Evolutionary conservation across 1,140 invertebrate genomes (phyloP), one percentile per base, ranked within the genome.

Genomic region (Heliconius hewitsoni): DNA sequence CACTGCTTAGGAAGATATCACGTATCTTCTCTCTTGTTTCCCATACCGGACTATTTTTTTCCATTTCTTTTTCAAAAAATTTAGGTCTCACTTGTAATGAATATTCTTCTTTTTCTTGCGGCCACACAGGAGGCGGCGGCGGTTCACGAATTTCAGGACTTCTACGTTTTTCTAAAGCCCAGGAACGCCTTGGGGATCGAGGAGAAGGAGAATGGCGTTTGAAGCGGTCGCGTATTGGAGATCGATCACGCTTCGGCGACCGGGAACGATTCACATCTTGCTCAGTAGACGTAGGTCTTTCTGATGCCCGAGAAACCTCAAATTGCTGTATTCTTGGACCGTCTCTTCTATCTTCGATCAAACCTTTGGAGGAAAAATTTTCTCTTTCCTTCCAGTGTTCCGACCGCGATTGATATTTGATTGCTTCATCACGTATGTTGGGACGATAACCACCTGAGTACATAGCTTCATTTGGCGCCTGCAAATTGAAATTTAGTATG

Each of bases 401-500:
- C 27, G 78, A 73, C 37, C 81, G 79, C 18, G 70, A 73, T 66
- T 79, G 82, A 76, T 90, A 91, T 79, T 84, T 83, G 27, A 30
- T 66, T 73, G 78, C 84, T 78, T 86, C 88, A 23, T 88, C 90
- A 73, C 80, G 83, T 57, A 80, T 66, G 74, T 85, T 87, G 39
- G 85, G 84, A 72, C 86, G 88, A 79, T 87, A 93, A 80, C 88
- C 91, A 88, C 87, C 89, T 87, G 91, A 88, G 88, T 91, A 94
- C 82, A 90, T 89, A 89, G 89, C 87, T 90, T 90, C 88, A 81
- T 88, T 91, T 85, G 88, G 78, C 74, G 87, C 91, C 93, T 94
- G 93, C 83, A 94, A 94, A 94, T 92, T 89, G 82, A 93, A 93
- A 92, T 80, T 86, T 81, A 83, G 82, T 86, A 90, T 90, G 90